phyloP scores from a whole-genome alignment of 2,113 vertebrate genomes.

The Platysteira castanea region DNA sequence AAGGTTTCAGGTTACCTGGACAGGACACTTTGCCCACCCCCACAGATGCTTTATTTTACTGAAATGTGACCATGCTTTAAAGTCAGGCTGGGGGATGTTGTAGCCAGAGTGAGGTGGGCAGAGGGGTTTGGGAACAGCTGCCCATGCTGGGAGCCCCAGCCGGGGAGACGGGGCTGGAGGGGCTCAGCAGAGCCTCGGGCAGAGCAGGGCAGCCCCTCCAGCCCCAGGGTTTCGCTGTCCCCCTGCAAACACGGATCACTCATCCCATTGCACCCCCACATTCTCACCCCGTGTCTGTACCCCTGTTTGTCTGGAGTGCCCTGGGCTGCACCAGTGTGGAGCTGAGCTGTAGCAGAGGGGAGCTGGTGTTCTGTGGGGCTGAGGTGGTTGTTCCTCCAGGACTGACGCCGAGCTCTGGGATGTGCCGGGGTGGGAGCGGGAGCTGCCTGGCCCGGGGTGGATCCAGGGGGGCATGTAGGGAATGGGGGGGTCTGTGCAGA shows the following conservation, averaged over 20 bases:
- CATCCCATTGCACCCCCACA: neutral
- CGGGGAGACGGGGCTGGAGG: neutral
- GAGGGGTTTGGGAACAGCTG: neutral
- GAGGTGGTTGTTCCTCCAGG: neutral
- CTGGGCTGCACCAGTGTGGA: rapidly evolving
- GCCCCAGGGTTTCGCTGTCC: rapidly evolving
- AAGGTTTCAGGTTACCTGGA: neutral
- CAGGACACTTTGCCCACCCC: neutral
- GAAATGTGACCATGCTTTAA: rapidly evolving
- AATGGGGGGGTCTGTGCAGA: rapidly evolving
- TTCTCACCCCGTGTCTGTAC: neutral
- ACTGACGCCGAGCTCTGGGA: neutral
- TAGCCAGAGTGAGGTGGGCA: neutral
- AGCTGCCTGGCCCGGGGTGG: neutral
- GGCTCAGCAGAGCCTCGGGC: neutral
- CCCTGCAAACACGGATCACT: neutral
- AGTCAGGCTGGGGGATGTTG: rapidly evolving
- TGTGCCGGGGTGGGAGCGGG: neutral
- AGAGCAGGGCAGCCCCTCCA: neutral
- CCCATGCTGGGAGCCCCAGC: neutral
- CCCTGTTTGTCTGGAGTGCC: rapidly evolving
- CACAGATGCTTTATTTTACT: neutral
- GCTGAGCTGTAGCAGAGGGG: neutral
- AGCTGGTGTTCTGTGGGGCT: too few species aligned
- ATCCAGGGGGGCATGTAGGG: neutral